Base-by-base conservation (phyloP, 92 coral and sea anemone genomes). In the Zoanthus solanderi region DNA sequence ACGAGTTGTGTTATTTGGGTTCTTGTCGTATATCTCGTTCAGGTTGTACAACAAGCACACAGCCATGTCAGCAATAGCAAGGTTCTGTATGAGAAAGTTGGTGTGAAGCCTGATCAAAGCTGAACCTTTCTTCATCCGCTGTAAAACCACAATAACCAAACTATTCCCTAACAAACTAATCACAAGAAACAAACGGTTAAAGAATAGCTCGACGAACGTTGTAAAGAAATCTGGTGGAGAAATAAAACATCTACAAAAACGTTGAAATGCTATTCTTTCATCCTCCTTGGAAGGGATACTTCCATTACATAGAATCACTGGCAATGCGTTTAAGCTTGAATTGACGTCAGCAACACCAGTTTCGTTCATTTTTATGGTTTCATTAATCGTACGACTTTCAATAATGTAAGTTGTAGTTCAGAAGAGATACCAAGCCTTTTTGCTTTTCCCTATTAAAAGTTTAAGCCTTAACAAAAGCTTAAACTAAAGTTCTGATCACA, bases 31-130 rank as follows among this genome's bases (percentile, higher is more conserved):
- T 9, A 88, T 90, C 48, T 93, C 98, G 72, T 92, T 93, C 7
- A 95, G 83, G 71, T 93, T 95, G 91, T 91, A 95, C 88, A 95
- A 60, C 5, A 95, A 68, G 23, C 98, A 95, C 12, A 95, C 98
- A 7, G 92, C 75, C 87, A 92, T 95, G 78, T 95, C 98, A 3
- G 98, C 96, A 15, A 93, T 83, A 31, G 96, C 86, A 9, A 95
- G 89, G 71, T 90, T 91, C 74, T 95, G 96, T 14, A 95, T 88
- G 4, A 95, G 87, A 15, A 92, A 86, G 65, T 93, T 93, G 89
- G 92, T 95, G 10, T 61, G 98, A 87, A 12, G 92, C 82, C 69
- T 82, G 74, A 29, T 78, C 74, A 79, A 83, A 84, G 0, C 91
- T 83, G 84, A 81, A 13, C 85, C 78, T 60, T 87, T 92, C 68